phyloP scores from a whole-genome alignment of 2,797 vertebrate species.

The Calcarius lapponicus region DNA sequence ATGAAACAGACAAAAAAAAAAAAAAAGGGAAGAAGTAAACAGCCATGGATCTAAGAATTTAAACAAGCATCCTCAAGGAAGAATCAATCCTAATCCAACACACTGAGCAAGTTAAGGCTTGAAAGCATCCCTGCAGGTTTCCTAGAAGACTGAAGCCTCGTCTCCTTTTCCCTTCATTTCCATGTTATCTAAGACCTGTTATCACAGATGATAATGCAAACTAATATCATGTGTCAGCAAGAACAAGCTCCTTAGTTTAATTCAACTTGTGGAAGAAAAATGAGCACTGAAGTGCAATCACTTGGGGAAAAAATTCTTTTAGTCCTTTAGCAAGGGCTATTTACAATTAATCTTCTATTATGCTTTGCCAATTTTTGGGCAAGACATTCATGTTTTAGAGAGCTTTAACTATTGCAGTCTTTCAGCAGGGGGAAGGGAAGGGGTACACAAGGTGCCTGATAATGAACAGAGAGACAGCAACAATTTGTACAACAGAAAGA shows the following conservation, averaged over 20 bases:
- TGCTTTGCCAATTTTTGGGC: background rate
- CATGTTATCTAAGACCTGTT: background rate
- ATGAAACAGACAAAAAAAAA: background rate
- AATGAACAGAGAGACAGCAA: background rate
- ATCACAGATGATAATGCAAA: background rate
- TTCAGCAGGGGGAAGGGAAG: background rate
- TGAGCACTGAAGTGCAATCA: background rate
- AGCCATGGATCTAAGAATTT: background rate
- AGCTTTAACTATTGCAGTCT: background rate
- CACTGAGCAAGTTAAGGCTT: background rate
- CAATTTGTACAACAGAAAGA: background rate
- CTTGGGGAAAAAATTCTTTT: background rate
- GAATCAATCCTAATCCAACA: background rate
- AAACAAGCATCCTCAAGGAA: background rate
- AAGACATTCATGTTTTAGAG: background rate
- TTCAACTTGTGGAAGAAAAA: background rate
- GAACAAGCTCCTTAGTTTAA: background rate
- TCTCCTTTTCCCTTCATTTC: background rate
- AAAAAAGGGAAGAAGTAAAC: background rate
- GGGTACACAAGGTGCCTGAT: background rate
- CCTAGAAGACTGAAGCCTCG: background rate
- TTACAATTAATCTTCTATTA: background rate
- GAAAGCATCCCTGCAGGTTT: background rate
- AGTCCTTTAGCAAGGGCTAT: background rate
- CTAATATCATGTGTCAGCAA: background rate